Evolutionary conservation across 35 echinoderm and acorn worm species (phyloP).

Genomic region (Diadema setosum): DNA sequence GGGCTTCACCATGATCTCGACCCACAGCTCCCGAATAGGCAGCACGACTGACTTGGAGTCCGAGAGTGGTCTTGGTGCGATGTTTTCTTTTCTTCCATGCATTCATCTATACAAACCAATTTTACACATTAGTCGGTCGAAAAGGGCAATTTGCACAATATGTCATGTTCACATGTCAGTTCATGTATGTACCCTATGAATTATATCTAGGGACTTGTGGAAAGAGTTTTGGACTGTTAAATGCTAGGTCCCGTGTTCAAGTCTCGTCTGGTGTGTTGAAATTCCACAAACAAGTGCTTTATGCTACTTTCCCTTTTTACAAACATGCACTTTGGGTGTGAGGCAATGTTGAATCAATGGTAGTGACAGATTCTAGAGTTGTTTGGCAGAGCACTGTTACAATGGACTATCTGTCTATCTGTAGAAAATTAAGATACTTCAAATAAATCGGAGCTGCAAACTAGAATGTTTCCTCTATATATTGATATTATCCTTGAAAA

Average conservation of each 20-base stretch:
- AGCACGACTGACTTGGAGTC: slow-evolving; percentile 48
- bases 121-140: neutral
- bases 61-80: slow-evolving; percentile 90
- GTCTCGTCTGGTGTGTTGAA: too few species aligned
- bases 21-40: neutral
- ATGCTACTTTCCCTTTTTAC: too few species aligned
- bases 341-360: neutral
- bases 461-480: too few species aligned
- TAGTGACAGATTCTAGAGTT: neutral
- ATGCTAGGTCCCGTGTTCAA: neutral
- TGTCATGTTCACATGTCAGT: neutral
- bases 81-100: neutral
- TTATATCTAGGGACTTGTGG: neutral
- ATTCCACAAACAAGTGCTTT: too few species aligned
- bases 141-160: too few species aligned
- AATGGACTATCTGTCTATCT: too few species aligned
- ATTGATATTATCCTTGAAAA: too few species aligned
- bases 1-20: slow-evolving; percentile 54
- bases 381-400: too few species aligned
- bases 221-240: neutral
- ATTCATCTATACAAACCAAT: neutral
- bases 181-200: neutral
- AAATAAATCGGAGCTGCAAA: too few species aligned
- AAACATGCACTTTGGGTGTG: too few species aligned
- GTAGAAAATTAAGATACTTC: too few species aligned